Evolutionary conservation across 2,113 vertebrate species (phyloP).

Genomic region (Cyprinodon tularosa): DNA sequence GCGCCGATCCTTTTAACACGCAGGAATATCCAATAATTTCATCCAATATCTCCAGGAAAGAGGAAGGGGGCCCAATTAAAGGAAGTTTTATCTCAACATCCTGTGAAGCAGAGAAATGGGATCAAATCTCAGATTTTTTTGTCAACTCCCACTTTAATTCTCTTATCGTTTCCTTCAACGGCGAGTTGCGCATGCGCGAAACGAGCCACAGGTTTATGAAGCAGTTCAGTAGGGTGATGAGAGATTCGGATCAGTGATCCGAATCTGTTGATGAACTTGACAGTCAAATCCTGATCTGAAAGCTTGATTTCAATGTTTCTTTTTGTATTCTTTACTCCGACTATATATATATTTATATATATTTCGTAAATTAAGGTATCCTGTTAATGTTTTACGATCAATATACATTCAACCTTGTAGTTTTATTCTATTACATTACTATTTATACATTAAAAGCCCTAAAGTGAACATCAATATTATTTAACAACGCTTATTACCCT

Average conservation of each 20-base stretch:
- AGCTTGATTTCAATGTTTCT: too few relatives aligned
- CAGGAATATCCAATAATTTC: background rate
- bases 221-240: background rate
- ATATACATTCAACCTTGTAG: too few relatives aligned
- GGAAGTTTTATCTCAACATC: background rate
- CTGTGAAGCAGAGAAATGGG: background rate
- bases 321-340: too few relatives aligned
- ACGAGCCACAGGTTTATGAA: background rate
- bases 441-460: too few relatives aligned
- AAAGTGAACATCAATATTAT: too few relatives aligned
- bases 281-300: too few relatives aligned
- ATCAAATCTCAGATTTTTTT: slow-evolving; percentile 37
- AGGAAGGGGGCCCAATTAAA: too few relatives aligned
- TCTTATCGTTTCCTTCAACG: slow-evolving; percentile 21
- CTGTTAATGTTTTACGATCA: too few relatives aligned
- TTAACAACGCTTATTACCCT: too few relatives aligned
- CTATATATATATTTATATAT: too few relatives aligned
- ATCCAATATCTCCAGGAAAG: background rate
- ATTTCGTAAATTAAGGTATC: too few relatives aligned
- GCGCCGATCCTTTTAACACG: background rate
- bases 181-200: slow-evolving; percentile 63
- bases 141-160: slow-evolving; percentile 36
- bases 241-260: background rate
- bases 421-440: too few relatives aligned
- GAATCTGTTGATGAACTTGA: background rate